phyloP scores from a whole-genome alignment of 2,113 vertebrate species.

The Gulo gulo region DNA sequence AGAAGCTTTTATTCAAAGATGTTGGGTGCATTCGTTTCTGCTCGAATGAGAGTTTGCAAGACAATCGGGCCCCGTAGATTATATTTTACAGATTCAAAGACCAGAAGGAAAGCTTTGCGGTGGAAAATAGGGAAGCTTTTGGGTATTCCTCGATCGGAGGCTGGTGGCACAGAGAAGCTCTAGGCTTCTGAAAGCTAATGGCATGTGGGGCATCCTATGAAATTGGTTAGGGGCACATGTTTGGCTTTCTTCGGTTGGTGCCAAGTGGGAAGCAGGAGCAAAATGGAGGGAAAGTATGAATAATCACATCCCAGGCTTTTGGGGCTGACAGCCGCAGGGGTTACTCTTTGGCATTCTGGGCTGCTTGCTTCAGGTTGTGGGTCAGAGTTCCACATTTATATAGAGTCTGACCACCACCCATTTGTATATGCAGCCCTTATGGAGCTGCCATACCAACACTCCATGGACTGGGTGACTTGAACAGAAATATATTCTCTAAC shows the following conservation, averaged over 20 bases:
- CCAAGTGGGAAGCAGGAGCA: neutral
- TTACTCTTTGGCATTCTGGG: neutral
- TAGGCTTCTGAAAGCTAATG: neutral
- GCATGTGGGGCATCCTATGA: neutral
- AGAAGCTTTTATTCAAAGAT: neutral
- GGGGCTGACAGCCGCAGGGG: neutral
- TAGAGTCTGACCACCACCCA: neutral
- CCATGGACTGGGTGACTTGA: neutral
- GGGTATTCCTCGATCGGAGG: neutral
- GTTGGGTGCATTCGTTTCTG: fast-evolving
- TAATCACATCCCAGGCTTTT: neutral
- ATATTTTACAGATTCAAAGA: neutral
- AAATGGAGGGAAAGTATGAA: neutral
- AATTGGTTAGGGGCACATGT: neutral
- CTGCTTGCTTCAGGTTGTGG: neutral
- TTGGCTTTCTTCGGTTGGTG: neutral
- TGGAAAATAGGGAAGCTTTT: neutral
- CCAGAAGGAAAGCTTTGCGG: neutral
- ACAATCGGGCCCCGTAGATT: neutral
- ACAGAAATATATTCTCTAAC: neutral
- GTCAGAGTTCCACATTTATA: neutral
- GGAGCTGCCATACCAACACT: neutral
- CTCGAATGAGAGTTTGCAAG: neutral
- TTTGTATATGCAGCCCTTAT: too few relatives aligned
- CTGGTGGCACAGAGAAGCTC: too few relatives aligned